These are phyloP conservation scores for Panorpa germanica DNA, from an alignment of 2,888 invertebrate genomes.

Conservation along the genomic window DNA sequence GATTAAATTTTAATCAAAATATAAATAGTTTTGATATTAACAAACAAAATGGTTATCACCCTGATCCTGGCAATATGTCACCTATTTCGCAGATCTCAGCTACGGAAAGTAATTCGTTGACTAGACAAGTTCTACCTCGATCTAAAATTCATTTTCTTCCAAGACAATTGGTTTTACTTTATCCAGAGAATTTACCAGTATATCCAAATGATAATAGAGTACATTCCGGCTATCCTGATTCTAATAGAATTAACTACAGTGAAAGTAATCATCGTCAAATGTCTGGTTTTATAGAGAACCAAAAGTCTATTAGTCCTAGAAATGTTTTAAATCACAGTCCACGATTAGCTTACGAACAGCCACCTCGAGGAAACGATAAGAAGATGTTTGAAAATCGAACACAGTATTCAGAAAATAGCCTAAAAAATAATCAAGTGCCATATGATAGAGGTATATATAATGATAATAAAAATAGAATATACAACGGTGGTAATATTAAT, in stretches of 20 bases:
- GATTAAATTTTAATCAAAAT: slow-evolving; percentile 9
- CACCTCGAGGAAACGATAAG: slow-evolving; percentile 14
- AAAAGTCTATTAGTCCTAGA: slow-evolving; percentile 23
- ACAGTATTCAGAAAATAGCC: slow-evolving; percentile 15
- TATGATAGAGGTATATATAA: too few species aligned
- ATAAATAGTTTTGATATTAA: slow-evolving; percentile 9
- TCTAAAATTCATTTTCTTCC: slow-evolving; percentile 13
- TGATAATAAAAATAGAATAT: too few species aligned
- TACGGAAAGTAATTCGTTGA: slow-evolving; percentile 17
- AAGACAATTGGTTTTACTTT: too few species aligned
- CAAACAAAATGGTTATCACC: slow-evolving; percentile 6
- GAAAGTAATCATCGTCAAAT: too few species aligned
- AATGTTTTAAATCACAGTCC: slow-evolving; percentile 25
- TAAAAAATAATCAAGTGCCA: slow-evolving; percentile 12
- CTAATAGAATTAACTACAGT: too few species aligned
- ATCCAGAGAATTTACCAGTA: slow-evolving; percentile 13
- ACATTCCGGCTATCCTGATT: too few species aligned
- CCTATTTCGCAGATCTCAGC: slow-evolving; percentile 17
- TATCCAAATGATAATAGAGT: too few species aligned
- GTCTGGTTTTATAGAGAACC: too few species aligned
- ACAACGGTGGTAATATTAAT: too few species aligned
- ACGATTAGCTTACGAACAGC: slow-evolving; percentile 20
- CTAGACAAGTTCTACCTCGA: slow-evolving; percentile 15
- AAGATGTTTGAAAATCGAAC: too few species aligned
- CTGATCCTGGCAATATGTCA: slow-evolving; percentile 14